phyloP scores from a whole-genome alignment of 2,888 invertebrate genomes.

The Craniophora ligustri region DNA sequence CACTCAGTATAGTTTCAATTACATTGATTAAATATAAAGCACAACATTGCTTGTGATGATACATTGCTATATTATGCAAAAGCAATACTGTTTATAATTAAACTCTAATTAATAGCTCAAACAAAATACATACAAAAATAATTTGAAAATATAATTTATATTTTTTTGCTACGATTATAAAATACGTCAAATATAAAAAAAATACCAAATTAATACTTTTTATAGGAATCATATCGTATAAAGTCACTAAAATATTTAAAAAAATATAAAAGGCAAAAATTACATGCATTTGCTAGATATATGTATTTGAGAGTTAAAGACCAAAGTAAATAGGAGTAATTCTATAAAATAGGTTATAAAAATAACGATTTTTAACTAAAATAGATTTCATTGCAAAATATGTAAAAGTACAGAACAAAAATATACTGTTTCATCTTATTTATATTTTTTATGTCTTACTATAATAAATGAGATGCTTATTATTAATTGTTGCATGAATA shows the following conservation, averaged over 20 bases:
- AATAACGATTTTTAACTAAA: constrained; percentile 1
- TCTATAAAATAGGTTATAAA: background rate
- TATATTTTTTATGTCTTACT: background rate
- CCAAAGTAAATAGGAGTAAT: background rate
- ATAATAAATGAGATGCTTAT: background rate
- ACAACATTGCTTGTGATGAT: constrained; percentile 19
- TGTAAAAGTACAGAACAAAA: constrained; percentile 2
- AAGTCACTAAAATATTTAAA: constrained; percentile 31
- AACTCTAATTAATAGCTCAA: constrained; percentile 15
- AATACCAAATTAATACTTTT: constrained; percentile 53
- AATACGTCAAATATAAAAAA: constrained; percentile 21
- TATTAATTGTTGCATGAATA: background rate
- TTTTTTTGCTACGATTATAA: constrained; percentile 16
- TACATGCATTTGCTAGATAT: background rate
- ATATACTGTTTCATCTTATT: background rate
- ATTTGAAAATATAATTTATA: constrained; percentile 29
- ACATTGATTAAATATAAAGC: constrained; percentile 5
- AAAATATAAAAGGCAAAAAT: background rate
- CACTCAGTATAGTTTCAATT: background rate
- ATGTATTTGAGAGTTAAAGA: constrained; percentile 1
- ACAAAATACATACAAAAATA: constrained; percentile 34
- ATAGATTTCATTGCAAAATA: background rate
- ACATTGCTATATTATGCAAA: constrained; percentile 40
- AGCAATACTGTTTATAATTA: constrained; percentile 47
- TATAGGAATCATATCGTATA: constrained; percentile 51